These are phyloP conservation scores for Tinea semifulvella DNA, from an alignment of 2,888 invertebrate species.

Conservation along the genomic window DNA sequence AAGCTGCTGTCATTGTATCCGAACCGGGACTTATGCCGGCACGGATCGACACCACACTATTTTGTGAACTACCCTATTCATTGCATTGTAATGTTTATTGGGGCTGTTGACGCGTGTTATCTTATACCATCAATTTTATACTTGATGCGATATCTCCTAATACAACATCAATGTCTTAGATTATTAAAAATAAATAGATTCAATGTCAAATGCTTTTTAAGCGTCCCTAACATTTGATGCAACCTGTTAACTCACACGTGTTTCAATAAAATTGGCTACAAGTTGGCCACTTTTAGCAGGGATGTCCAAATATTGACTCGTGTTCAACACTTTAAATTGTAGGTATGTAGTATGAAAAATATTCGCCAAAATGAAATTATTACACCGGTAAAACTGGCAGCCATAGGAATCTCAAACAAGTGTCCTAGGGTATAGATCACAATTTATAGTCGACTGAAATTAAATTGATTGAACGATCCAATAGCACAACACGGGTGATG, in stretches of 20 bases:
- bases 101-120: slow-evolving; percentile 8
- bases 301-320: slow-evolving; percentile 54
- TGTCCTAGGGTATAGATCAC: slow-evolving; percentile 44
- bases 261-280: slow-evolving; percentile 24
- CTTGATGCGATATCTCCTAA: too few relatives aligned
- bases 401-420: slow-evolving; percentile 36
- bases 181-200: too few relatives aligned
- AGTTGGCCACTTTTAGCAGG: slow-evolving; percentile 27
- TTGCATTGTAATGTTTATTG: slow-evolving; percentile 11
- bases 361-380: slow-evolving; percentile 54
- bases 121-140: too few relatives aligned
- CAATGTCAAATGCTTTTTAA: too few relatives aligned
- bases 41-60: slow-evolving; percentile 12
- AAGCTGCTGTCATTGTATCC: slow-evolving; percentile 20
- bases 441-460: slow-evolving; percentile 54
- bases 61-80: slow-evolving; percentile 11
- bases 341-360: slow-evolving; percentile 44
- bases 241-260: too few relatives aligned
- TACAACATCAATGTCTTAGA: too few relatives aligned
- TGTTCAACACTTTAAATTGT: slow-evolving; percentile 49
- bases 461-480: slow-evolving; percentile 43
- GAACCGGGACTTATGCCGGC: slow-evolving; percentile 13
- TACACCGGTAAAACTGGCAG: slow-evolving; percentile 26
- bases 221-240: too few relatives aligned
- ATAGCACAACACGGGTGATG: slow-evolving; percentile 41